Base-by-base conservation (phyloP, 1,140 invertebrate species). In the Drosophila navojoa region DNA sequence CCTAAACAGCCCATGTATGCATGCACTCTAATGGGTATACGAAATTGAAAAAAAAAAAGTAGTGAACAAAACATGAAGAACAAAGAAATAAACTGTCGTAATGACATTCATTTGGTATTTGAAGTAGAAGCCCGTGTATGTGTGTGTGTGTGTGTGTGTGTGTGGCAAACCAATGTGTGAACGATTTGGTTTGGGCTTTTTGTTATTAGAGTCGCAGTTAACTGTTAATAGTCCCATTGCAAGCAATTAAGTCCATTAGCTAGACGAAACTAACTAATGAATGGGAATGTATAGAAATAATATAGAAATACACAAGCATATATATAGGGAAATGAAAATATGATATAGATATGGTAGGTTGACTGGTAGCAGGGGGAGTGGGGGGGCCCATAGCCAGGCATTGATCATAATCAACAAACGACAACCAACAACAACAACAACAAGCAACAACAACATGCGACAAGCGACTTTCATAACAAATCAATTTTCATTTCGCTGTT, bases 141-240 rank as follows among this genome's bases (percentile, higher is more conserved):
- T 32, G 32, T 32, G 0, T 11, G 10, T 38, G 35, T 11, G 35
- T 38, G 35, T 38, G 35, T 38, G 35, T 38, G 35, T 38, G 35
- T 38, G 66, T 62, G 67, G 71, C 50, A 42, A 60, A 54, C 54
- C 61, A 63, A 76, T 76, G 78, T 80, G 78, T 81, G 78, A 81
- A 81, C 73, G 71, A 67, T 76, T 76, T 79, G 67, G 77, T 71
- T 71, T 80, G 57, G 61, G 55, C 45, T 69, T 52, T 38, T 54
- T 55, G 49, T 79, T 49, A 53, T 70, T 59, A 47, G 64, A 61
- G 25, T 55, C 57, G 57, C 60, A 69, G 64, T 62, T 73, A 73
- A 73, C 64, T 79, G 77, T 71, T 81, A 80, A 79, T 78, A 72
- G 78, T 81, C 77, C 78, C 78, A 81, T 73, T 71, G 77, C 78